Conservation (phyloP, 1,140 invertebrate species). For the Drosophila kepulauana region DNA sequence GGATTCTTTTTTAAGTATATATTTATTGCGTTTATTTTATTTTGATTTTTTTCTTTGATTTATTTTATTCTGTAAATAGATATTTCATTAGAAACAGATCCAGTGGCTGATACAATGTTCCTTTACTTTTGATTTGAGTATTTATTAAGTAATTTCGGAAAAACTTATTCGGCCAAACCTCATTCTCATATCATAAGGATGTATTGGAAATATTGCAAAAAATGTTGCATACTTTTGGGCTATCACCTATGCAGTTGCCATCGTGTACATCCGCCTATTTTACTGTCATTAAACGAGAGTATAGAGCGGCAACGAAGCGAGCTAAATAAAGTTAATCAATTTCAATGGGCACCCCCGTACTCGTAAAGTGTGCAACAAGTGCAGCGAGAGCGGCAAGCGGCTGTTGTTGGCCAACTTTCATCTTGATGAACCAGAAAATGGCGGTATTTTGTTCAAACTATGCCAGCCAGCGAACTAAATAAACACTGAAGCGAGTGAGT, state of each 20-base stretch:
- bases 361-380: slow-evolving; percentile 68
- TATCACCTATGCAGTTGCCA: not conserved
- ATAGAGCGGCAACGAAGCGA: slow-evolving; percentile 30
- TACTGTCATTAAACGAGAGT: slow-evolving; percentile 4
- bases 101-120: no score
- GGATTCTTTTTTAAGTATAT: no score
- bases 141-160: no score
- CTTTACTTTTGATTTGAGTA: no score
- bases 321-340: slow-evolving; percentile 77
- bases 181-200: no score
- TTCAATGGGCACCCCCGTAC: slow-evolving; percentile 56
- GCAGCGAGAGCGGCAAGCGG: slow-evolving; percentile 19
- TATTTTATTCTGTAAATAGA: no score
- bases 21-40: no score
- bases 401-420: slow-evolving; percentile 6
- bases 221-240: not conserved
- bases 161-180: no score
- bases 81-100: no score
- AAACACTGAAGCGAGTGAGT: not conserved
- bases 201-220: no score
- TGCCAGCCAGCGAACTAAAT: slow-evolving; percentile 28
- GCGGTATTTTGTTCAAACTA: slow-evolving; percentile 41
- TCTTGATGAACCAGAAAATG: slow-evolving; percentile 46
- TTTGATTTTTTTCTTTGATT: no score
- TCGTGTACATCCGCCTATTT: not conserved